Percentiles rank a stretch among this genome's conserved stretches.
phyloP scores from a whole-genome alignment of 2,113 vertebrate species.

The Tyto alba region DNA sequence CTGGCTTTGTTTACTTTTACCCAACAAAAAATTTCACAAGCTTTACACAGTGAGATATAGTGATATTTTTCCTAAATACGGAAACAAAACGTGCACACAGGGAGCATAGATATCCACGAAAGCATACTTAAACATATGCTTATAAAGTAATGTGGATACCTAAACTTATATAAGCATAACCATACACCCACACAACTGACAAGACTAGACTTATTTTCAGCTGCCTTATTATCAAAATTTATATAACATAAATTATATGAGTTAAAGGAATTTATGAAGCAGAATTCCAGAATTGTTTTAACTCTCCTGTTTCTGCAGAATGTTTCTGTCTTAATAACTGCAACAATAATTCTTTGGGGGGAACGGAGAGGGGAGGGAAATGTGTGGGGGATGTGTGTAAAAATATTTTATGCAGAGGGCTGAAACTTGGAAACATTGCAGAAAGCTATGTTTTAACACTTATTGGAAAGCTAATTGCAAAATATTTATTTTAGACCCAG shows the following conservation, averaged over 20 bases:
- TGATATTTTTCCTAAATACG: neutral
- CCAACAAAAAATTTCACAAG: neutral
- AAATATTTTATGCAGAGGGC: neutral
- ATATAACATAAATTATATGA: neutral
- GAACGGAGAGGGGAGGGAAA: fast-evolving
- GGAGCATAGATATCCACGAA: neutral
- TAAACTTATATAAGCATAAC: slow-evolving; percentile 19
- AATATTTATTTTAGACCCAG: neutral
- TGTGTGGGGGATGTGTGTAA: neutral
- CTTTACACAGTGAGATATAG: neutral
- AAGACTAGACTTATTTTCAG: slow-evolving; percentile 54
- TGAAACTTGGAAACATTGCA: neutral
- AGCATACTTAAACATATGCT: neutral
- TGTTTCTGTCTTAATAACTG: neutral
- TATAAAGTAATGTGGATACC: neutral
- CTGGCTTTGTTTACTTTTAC: neutral
- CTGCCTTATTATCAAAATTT: slow-evolving; percentile 39
- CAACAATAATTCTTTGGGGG: fast-evolving
- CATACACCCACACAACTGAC: slow-evolving; percentile 38
- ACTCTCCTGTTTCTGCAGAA: neutral
- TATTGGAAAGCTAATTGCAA: neutral
- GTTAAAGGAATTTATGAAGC: slow-evolving; percentile 13
- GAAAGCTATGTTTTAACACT: neutral
- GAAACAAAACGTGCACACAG: neutral
- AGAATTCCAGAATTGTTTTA: neutral